These are phyloP conservation scores for Eledone cirrhosa DNA, from an alignment of 2,888 invertebrate genomes.

Conservation along the genomic window DNA sequence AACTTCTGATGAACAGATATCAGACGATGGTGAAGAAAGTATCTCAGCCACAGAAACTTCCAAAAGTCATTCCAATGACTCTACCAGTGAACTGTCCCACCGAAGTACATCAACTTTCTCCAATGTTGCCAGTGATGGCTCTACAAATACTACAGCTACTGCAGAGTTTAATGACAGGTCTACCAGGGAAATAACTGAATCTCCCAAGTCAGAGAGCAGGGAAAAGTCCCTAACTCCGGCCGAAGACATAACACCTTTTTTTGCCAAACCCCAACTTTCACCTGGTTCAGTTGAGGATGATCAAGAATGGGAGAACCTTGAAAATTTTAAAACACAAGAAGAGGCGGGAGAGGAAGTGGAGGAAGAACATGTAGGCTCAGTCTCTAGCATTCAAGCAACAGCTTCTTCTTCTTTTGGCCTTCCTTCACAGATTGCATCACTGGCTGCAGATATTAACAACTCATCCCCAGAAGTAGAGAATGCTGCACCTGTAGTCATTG, in stretches of 20 bases:
- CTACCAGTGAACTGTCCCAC: not conserved
- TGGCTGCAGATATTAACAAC: not conserved
- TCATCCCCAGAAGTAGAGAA: not conserved
- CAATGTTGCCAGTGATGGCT: not conserved
- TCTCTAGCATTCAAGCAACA: not conserved
- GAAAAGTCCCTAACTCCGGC: conserved; percentile 16
- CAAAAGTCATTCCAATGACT: conserved; percentile 21
- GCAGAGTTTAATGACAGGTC: not conserved
- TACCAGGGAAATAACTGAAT: not conserved
- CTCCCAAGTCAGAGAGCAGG: not conserved
- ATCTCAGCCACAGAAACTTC: conserved; percentile 24
- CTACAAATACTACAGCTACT: conserved; percentile 7
- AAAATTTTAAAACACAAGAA: not conserved
- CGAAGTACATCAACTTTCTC: not conserved
- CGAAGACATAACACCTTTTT: not conserved
- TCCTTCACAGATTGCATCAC: not conserved
- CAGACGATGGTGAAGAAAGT: conserved; percentile 26
- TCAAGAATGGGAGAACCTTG: conserved; percentile 22
- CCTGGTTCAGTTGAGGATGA: conserved; percentile 7
- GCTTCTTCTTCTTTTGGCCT: not conserved
- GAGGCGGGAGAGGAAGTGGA: conserved; percentile 9
- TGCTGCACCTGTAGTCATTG: not conserved
- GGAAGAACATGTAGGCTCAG: not conserved
- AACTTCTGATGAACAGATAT: conserved; percentile 36
- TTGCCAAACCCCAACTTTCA: not conserved